phyloP scores from a whole-genome alignment of 2,797 vertebrate genomes.

The Enteromius argenteus region DNA sequence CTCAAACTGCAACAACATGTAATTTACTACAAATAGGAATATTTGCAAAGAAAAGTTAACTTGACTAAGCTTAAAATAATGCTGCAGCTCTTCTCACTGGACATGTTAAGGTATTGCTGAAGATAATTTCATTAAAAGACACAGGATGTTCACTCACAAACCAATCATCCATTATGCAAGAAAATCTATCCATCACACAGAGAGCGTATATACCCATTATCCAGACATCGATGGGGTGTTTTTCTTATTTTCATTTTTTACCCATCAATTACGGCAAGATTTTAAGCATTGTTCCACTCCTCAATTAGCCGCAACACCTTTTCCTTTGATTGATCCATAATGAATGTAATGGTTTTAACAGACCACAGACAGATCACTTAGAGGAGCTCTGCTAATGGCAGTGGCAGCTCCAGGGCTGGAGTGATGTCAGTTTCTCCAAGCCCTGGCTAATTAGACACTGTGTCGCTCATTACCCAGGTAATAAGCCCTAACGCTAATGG shows the following conservation, averaged over 20 bases:
- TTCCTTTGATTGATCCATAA: conserved; percentile 88
- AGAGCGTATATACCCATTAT: conserved; percentile 62
- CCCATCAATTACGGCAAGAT: conserved; percentile 83
- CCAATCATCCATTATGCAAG: conserved; percentile 65
- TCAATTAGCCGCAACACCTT: conserved; percentile 95
- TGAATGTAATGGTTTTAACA: conserved; percentile 97
- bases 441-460: conserved; percentile 95
- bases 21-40: not conserved
- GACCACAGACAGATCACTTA: conserved; percentile 97
- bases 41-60: conserved; percentile 38
- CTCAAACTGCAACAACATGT: not conserved
- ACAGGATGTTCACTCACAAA: conserved; percentile 59
- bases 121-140: conserved; percentile 64
- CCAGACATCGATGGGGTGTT: conserved; percentile 66
- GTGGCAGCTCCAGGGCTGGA: conserved; percentile 63
- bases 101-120: conserved; percentile 49
- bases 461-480: conserved; percentile 92
- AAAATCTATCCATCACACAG: conserved; percentile 64
- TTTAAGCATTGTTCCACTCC: conserved; percentile 85
- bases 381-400: conserved; percentile 94
- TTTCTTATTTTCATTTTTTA: conserved; percentile 72
- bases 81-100: conserved; percentile 31
- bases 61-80: conserved; percentile 48
- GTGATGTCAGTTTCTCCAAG: conserved; percentile 92
- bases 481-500: conserved; percentile 95